Evolutionary conservation across 2,113 vertebrate species (phyloP), one percentile per base, ranked within the genome.

Genomic region (Oryzias javanicus): DNA sequence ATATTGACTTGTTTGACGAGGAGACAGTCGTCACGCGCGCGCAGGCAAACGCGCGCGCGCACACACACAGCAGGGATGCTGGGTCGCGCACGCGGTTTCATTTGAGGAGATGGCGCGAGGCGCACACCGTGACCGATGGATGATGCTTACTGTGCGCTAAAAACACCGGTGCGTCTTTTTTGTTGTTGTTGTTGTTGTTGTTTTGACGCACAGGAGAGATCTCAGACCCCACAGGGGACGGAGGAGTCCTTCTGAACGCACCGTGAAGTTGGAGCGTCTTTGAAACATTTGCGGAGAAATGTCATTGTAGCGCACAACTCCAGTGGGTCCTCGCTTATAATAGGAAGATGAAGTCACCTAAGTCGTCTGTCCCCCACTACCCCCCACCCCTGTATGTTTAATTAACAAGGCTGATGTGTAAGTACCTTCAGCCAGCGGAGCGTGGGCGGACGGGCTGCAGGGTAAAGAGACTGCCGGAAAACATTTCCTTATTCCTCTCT

Each of bases 341-440:
- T 46, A 42, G 56, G 69, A 45, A 35, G 74, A 82, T 85, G 80
- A 80, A 82, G 80, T 76, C 83, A 77, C 68, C 42, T 60, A 76
- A 60, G 53, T 78, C 64, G 57, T 55, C 13, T 46, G 5, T 50
- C 46, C n/a, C 4, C 42, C 35, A n/a, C 29, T 35, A n/a, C 51
- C 49, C 27, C 19, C 52, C 64, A 64, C 49, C 72, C 74, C 72
- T 78, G 71, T 78, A 85, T 89, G 80, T 88, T 88, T 88, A 86
- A 86, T 90, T 84, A 85, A 87, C 67, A 20, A 82, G 79, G 70
- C 83, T 84, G 81, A 87, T 85, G 84, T 88, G 82, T 81, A 70
- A 88, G 79, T 83, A 86, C 86, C 81, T 84, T 64, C 68, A 83
- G 79, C 80, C 80, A 82, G 66, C 68, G 76, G 60, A 70, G 79